Percentiles rank a stretch among this genome's conserved stretches.
Conservation (phyloP, 2,888 invertebrate species). For the Pseudolycoriella hygida region DNA sequence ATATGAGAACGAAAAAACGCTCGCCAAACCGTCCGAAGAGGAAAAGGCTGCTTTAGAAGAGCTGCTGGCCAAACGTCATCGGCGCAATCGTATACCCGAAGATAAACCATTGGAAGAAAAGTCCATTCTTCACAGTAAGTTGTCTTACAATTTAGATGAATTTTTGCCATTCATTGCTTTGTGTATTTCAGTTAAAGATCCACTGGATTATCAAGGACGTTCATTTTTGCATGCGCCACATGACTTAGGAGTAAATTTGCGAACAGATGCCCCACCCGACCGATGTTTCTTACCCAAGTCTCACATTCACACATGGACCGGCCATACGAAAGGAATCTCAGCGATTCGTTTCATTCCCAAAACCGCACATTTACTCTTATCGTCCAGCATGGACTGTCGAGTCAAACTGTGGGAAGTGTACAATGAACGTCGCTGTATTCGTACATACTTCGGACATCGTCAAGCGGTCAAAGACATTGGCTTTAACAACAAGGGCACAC, state of each 20-base stretch:
- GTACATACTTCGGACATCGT: conserved; percentile 91
- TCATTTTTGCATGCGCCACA: conserved; percentile 87
- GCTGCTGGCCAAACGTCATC: conserved; percentile 78
- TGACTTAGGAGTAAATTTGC: conserved; percentile 78
- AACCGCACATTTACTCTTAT: conserved; percentile 86
- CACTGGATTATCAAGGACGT: conserved; percentile 90
- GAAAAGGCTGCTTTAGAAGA: conserved; percentile 90
- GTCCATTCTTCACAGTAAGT: conserved; percentile 78
- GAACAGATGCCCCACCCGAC: conserved; percentile 74
- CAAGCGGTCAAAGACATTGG: conserved; percentile 93
- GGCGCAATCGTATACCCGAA: conserved; percentile 68
- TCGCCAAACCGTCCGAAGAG: conserved; percentile 82
- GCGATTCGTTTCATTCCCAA: conserved; percentile 88
- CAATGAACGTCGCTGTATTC: conserved; percentile 76
- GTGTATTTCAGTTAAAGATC: conserved; percentile 59
- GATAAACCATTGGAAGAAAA: conserved; percentile 92
- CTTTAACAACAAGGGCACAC: conserved; percentile 85
- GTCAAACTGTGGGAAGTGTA: conserved; percentile 99
- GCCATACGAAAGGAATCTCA: conserved; percentile 92
- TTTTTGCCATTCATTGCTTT: conserved; percentile 7
- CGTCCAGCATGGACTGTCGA: conserved; percentile 91
- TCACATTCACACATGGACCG: conserved; percentile 90
- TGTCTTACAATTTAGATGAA: conserved; percentile 11
- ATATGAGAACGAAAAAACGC: conserved; percentile 72
- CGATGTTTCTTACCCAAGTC: conserved; percentile 93